Evolutionary conservation across 1,140 invertebrate species (phyloP).

Genomic region (Aphidius ervi): DNA sequence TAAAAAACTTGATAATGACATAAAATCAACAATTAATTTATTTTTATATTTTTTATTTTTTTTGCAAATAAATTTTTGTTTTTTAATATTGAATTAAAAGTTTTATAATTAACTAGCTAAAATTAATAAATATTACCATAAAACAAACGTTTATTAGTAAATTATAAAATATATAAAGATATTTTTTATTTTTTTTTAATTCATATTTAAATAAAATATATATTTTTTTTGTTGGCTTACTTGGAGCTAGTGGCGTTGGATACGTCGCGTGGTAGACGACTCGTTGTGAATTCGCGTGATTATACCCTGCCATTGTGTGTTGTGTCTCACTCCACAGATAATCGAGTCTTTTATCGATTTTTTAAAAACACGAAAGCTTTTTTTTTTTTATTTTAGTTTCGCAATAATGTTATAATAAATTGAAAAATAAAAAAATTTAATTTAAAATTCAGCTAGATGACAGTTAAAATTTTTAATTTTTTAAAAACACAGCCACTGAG

Average conservation of each 20-base stretch:
- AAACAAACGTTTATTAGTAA: no score
- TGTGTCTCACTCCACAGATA: slow-evolving; percentile 26
- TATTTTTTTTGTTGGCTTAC: slow-evolving; percentile 37
- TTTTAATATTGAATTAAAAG: no score
- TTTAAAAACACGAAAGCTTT: slow-evolving; percentile 9
- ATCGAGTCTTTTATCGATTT: slow-evolving; percentile 20
- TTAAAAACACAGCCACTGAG: no score
- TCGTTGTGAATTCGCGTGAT: slow-evolving; percentile 44
- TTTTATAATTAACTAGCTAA: no score
- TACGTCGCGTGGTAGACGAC: slow-evolving; percentile 51
- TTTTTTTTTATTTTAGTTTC: neutral
- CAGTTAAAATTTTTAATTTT: no score
- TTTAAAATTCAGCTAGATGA: no score
- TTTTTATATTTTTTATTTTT: no score
- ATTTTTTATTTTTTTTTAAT: slow-evolving; percentile 6
- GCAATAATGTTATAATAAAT: slow-evolving; percentile 4
- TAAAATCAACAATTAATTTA: no score
- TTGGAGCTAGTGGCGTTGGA: slow-evolving; percentile 52
- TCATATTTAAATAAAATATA: neutral
- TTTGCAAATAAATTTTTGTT: no score
- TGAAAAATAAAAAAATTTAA: neutral
- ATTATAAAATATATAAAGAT: slow-evolving; percentile 3
- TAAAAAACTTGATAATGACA: no score
- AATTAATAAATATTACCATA: no score
- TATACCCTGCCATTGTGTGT: slow-evolving; percentile 47